Evolutionary conservation across 2,888 invertebrate species (phyloP).

Genomic region (Xestia c-nigrum): DNA sequence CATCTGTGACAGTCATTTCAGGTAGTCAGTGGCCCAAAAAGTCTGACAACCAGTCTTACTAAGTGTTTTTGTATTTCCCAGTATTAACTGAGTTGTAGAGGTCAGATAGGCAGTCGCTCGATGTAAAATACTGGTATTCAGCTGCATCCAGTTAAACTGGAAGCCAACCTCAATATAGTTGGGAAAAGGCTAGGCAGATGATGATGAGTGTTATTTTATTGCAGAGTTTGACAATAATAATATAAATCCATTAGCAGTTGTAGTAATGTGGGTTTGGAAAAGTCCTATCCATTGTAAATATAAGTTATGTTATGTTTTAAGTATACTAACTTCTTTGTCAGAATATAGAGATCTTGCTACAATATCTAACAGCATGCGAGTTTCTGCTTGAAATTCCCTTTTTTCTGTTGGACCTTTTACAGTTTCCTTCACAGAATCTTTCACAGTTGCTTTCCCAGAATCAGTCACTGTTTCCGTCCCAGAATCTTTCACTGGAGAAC

Average conservation of each 20-base stretch:
- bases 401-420: constrained; percentile 92
- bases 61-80: no score
- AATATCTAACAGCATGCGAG: constrained; percentile 98
- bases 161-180: no score
- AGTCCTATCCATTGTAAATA: background rate
- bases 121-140: no score
- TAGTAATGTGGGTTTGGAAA: background rate
- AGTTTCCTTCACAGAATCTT: constrained; percentile 83
- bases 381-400: constrained; percentile 99
- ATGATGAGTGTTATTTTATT: background rate
- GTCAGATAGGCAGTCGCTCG: no score
- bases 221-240: background rate
- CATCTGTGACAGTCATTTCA: no score
- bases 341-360: constrained; percentile 99
- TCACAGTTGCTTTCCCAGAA: constrained; percentile 82
- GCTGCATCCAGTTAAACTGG: no score
- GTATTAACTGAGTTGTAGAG: no score
- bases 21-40: no score
- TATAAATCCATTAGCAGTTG: background rate
- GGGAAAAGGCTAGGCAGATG: no score
- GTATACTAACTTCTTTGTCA: constrained; percentile 95
- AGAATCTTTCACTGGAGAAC: constrained; percentile 71
- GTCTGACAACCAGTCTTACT: no score
- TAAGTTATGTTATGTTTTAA: background rate
- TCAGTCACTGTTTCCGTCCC: constrained; percentile 77